Conservation (phyloP, 2,888 invertebrate genomes). For the Drosophila kuntzei region DNA sequence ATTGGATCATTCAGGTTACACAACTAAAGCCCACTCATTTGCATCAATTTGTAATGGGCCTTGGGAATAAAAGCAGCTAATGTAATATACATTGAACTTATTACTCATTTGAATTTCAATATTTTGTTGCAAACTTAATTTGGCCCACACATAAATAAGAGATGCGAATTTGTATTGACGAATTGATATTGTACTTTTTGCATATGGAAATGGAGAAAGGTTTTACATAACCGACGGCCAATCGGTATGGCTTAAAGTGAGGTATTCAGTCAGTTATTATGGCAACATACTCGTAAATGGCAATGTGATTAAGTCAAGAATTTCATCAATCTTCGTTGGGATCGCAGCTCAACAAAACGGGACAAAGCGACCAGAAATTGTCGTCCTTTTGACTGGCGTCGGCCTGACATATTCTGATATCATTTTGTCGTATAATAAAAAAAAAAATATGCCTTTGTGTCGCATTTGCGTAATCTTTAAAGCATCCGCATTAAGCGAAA, state of each 20-base stretch:
- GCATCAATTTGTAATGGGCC: conserved; percentile 4
- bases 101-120: conserved; percentile 37
- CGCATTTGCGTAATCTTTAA: conserved; percentile 71
- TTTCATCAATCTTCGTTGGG: conserved; percentile 72
- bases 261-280: conserved; percentile 20
- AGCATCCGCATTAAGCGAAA: conserved; percentile 51
- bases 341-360: conserved; percentile 12
- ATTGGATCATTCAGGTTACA: neutral
- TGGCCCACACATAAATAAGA: conserved; percentile 23
- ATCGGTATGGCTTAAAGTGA: conserved; percentile 24
- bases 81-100: conserved; percentile 9
- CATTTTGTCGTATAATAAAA: conserved; percentile 40
- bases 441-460: conserved; percentile 60
- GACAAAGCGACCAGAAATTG: conserved; percentile 17
- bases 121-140: conserved; percentile 43
- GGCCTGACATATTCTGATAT: conserved; percentile 45
- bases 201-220: too few species aligned
- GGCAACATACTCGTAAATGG: conserved; percentile 26
- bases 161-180: conserved; percentile 9
- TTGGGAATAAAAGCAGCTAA: conserved; percentile 6
- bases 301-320: conserved; percentile 55
- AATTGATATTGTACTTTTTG: conserved; percentile 8
- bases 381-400: conserved; percentile 19
- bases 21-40: neutral
- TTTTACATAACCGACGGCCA: conserved; percentile 20